Base-by-base conservation (phyloP, 2,797 vertebrate genomes). In the Pantherophis vulpinus region DNA sequence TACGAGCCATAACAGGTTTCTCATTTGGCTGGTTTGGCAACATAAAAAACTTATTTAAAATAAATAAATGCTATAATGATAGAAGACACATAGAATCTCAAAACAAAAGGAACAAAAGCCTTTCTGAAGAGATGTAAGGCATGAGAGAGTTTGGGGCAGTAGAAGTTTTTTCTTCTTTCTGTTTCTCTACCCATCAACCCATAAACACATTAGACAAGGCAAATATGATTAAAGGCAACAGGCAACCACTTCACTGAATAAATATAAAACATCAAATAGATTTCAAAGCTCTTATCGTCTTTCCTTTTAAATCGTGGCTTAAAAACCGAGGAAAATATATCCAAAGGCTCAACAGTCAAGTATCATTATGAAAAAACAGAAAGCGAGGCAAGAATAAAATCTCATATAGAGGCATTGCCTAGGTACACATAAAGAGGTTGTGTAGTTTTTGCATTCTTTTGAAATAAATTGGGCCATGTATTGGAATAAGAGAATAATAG, bases 201-300 rank as follows among this genome's bases (percentile, higher is more conserved):
- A 47, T 94, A 91, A 1, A 6, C 32, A 92, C 20, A n/a, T 61
- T 8, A 95, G 91, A 93, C 94, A 96, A 95, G 93, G 20, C 47
- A 91, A 94, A 96, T 95, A 94, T 23, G 51, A 37, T 29, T 93
- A 95, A 96, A 94, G 89, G 54, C 51, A 95, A 60, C 61, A 74
- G 91, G 58, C 37, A 94, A 87, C 87, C 94, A 90, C 32, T 93
- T 92, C 66, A 93, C 66, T 92, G 92, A 94, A 94, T 90, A 96
- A 96, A 94, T 74, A 93, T 90, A 90, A 94, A 95, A 92, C 91
- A 91, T 90, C 51, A 95, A 96, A 59, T 74, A 94, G n/a, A 66
- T 94, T 79, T 14, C 42, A 83, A 63, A 86, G 14, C 94, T 91
- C 47, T 86, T 88, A 92, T 94, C 95, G 88, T 42, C 93, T 92